phyloP scores from a whole-genome alignment of 2,888 invertebrate genomes.

The Drosophila merina region DNA sequence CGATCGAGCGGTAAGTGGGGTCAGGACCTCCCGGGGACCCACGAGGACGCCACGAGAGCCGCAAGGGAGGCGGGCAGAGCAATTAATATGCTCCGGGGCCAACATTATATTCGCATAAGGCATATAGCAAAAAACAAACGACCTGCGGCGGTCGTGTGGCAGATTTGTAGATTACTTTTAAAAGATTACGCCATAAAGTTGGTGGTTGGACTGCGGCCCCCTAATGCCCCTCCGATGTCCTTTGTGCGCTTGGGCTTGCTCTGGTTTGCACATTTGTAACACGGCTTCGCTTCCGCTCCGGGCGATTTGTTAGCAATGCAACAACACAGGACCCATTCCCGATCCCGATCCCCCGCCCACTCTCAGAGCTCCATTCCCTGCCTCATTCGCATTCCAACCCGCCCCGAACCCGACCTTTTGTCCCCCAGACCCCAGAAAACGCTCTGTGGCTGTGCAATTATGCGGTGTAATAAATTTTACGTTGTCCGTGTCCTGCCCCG shows the following conservation, averaged over 20 bases:
- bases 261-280: conserved; percentile 79
- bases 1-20: conserved; percentile 91
- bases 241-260: conserved; percentile 41
- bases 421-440: conserved; percentile 63
- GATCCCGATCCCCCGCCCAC: not conserved
- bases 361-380: not conserved
- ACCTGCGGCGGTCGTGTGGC: conserved; percentile 75
- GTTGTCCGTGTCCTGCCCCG: conserved; percentile 62
- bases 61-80: conserved; percentile 18
- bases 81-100: conserved; percentile 64
- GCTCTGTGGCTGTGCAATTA: conserved; percentile 78
- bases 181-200: conserved; percentile 78
- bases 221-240: conserved; percentile 6
- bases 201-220: conserved; percentile 61
- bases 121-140: conserved; percentile 64
- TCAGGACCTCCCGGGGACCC: not conserved
- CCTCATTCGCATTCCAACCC: conserved; percentile 2
- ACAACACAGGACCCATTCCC: conserved; percentile 58
- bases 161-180: conserved; percentile 78
- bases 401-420: conserved; percentile 22
- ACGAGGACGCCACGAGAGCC: not conserved
- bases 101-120: conserved; percentile 64
- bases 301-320: conserved; percentile 78
- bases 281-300: conserved; percentile 73
- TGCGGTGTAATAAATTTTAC: conserved; percentile 79